phyloP scores from a whole-genome alignment of 2,113 vertebrate species.

The Misgurnus anguillicaudatus region DNA sequence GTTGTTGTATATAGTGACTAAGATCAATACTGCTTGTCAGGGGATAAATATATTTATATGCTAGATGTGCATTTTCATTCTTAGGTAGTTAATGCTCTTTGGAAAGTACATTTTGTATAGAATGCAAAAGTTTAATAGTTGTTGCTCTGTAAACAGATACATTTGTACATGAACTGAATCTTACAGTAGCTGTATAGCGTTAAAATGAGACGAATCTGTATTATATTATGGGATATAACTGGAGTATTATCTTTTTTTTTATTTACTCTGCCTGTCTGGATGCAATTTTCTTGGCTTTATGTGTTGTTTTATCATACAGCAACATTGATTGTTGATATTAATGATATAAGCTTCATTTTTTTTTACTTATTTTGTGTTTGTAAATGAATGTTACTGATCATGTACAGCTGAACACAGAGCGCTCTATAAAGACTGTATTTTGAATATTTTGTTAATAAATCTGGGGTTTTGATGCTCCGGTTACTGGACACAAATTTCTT shows the following conservation, averaged over 20 bases:
- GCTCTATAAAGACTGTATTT: conserved; percentile 72
- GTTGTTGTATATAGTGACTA: conserved; percentile 41
- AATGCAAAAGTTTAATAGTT: conserved; percentile 60
- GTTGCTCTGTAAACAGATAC: conserved; percentile 52
- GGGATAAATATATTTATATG: conserved; percentile 51
- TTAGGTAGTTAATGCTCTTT: conserved; percentile 47
- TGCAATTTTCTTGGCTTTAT: conserved; percentile 47
- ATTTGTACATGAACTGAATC: conserved; percentile 61
- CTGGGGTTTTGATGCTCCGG: conserved; percentile 60
- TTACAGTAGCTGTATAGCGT: conserved; percentile 17
- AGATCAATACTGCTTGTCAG: conserved; percentile 42
- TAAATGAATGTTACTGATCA: conserved; percentile 70
- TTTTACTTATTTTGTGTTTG: conserved; percentile 62
- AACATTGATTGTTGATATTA: conserved; percentile 32
- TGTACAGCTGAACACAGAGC: conserved; percentile 69
- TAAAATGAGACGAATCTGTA: conserved; percentile 34
- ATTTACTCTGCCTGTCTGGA: conserved; percentile 50
- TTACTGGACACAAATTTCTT: conserved; percentile 58
- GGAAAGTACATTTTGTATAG: conserved; percentile 58
- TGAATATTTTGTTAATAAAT: conserved; percentile 73
- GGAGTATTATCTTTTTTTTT: conserved; percentile 59
- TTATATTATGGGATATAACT: conserved; percentile 64
- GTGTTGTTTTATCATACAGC: conserved; percentile 70
- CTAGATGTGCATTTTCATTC: conserved; percentile 53
- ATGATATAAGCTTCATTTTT: conserved; percentile 55